These are phyloP conservation scores for Metopia argyrocephala DNA, from an alignment of 2,888 invertebrate species.

Conservation along the genomic window DNA sequence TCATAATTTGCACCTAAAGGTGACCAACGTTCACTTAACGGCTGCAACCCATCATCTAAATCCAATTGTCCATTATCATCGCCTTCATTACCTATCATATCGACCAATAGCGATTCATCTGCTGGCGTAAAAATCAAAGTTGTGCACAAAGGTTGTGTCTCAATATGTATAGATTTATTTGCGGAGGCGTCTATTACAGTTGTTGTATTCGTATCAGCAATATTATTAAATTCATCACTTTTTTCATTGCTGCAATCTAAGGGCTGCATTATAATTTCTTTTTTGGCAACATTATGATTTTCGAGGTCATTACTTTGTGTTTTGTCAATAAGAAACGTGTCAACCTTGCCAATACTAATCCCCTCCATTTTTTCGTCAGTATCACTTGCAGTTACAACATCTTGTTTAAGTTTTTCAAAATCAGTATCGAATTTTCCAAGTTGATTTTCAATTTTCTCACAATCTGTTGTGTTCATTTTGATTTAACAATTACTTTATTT, in stretches of 20 bases:
- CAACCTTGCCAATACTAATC: conserved; percentile 35
- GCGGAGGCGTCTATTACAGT: conserved; percentile 1
- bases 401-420: conserved; percentile 43
- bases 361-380: conserved; percentile 22
- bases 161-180: conserved; percentile 25
- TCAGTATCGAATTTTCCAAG: conserved; percentile 54
- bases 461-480: conserved; percentile 62
- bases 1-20: conserved; percentile 76
- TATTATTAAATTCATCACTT: conserved; percentile 4
- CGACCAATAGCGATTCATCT: conserved; percentile 3
- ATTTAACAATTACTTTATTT: conserved; percentile 19
- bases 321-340: conserved; percentile 23
- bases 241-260: conserved; percentile 47
- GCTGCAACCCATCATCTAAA: conserved; percentile 66
- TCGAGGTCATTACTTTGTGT: conserved; percentile 41
- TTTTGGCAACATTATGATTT: conserved; percentile 35
- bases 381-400: conserved; percentile 12
- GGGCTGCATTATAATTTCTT: conserved; percentile 27
- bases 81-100: background rate
- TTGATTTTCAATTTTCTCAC: conserved; percentile 65
- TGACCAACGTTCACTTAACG: conserved; percentile 76
- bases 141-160: conserved; percentile 15
- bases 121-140: conserved; percentile 34
- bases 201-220: conserved; percentile 9
- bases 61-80: conserved; percentile 17